Evolutionary conservation across 1,140 invertebrate genomes (phyloP).

Genomic region (Melitaea cinxia): DNA sequence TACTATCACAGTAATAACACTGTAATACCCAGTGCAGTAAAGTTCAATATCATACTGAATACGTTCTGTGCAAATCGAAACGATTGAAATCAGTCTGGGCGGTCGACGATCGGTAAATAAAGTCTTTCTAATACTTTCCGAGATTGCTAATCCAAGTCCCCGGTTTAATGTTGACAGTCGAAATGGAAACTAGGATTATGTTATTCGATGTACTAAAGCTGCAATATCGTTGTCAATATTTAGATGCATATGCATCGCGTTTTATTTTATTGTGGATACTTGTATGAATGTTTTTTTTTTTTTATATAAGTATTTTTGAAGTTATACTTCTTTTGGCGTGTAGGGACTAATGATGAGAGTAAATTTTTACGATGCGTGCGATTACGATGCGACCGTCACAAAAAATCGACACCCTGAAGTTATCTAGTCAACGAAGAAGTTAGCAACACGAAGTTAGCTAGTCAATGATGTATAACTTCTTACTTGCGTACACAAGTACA

Average conservation of each 20-base stretch:
- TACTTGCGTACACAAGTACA: too few relatives aligned
- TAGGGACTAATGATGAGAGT: too few relatives aligned
- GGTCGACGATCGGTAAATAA: constrained; percentile 65
- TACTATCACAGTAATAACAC: not conserved
- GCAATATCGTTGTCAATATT: constrained; percentile 7
- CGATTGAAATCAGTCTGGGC: constrained; percentile 63
- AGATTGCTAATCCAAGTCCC: constrained; percentile 60
- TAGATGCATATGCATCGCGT: not conserved
- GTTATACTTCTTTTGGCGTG: too few relatives aligned
- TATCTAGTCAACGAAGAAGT: too few relatives aligned
- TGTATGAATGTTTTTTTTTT: not conserved
- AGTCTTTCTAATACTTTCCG: constrained; percentile 68
- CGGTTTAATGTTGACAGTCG: constrained; percentile 36
- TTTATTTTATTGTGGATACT: not conserved
- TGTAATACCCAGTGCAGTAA: not conserved
- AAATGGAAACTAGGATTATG: constrained; percentile 34
- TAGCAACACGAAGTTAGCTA: too few relatives aligned
- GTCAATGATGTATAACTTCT: too few relatives aligned
- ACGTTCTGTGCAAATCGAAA: constrained; percentile 56
- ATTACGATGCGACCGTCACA: too few relatives aligned
- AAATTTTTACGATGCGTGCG: too few relatives aligned
- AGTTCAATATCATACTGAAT: constrained; percentile 23
- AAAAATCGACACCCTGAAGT: too few relatives aligned
- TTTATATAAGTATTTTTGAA: too few relatives aligned
- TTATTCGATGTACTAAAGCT: constrained; percentile 24